These are phyloP conservation scores for Hymenopus coronatus DNA, from an alignment of 2,888 invertebrate genomes.

Conservation along the genomic window DNA sequence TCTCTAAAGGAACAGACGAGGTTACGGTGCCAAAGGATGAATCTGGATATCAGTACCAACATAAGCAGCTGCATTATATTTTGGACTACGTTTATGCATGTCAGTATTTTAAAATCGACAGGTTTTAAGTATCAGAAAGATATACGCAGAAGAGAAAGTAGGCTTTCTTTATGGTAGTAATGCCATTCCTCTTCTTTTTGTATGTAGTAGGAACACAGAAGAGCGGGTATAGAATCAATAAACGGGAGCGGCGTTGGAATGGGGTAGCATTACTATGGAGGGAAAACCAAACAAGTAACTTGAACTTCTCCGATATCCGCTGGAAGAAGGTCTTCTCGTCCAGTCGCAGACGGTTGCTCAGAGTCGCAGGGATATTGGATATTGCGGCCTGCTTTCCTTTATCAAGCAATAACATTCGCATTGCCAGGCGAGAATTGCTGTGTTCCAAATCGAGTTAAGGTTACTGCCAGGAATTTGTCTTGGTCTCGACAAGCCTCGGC, in stretches of 20 bases:
- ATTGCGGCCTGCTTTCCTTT: background rate
- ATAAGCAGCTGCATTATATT: too few species aligned
- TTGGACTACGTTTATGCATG: too few species aligned
- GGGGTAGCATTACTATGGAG: conserved; percentile 1
- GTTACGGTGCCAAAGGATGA: too few species aligned
- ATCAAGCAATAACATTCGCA: background rate
- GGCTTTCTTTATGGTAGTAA: background rate
- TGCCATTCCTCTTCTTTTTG: background rate
- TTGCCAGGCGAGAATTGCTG: background rate
- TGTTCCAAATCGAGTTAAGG: background rate
- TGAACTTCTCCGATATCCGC: background rate
- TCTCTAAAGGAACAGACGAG: too few species aligned
- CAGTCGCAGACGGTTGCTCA: background rate
- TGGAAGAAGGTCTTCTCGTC: background rate
- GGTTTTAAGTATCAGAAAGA: too few species aligned
- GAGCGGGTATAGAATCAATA: conserved; percentile 11
- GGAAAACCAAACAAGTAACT: conserved; percentile 13
- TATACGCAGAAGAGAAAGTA: background rate
- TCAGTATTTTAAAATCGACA: too few species aligned
- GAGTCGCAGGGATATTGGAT: background rate
- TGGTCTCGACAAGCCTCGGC: background rate
- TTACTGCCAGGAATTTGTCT: background rate
- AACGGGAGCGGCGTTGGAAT: background rate
- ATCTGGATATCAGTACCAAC: too few species aligned
- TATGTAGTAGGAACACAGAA: background rate